Conservation (phyloP, 2,888 invertebrate genomes). For the Ochropacha duplaris region DNA sequence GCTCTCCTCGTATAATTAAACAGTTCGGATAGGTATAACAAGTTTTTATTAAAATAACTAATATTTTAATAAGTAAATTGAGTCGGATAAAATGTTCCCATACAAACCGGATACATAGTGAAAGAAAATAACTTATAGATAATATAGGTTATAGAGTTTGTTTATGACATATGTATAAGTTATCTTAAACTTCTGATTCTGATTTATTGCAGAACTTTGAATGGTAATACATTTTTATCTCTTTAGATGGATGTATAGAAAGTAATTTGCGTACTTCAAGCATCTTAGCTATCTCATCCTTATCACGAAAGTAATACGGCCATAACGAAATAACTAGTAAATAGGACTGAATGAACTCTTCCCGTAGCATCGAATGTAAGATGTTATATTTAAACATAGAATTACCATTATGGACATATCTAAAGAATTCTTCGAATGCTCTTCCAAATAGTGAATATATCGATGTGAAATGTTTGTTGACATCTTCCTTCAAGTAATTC, state of each 20-base stretch:
- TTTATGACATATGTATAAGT: too few relatives aligned
- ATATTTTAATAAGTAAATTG: too few relatives aligned
- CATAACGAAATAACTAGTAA: conserved; percentile 40
- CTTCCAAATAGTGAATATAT: conserved; percentile 51
- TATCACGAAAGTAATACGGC: conserved; percentile 10
- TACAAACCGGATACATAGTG: too few relatives aligned
- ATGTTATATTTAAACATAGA: conserved; percentile 19
- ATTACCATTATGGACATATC: conserved; percentile 7
- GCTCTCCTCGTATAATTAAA: too few relatives aligned
- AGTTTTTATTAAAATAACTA: too few relatives aligned
- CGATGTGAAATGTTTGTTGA: conserved; percentile 43
- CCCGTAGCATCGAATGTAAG: conserved; percentile 36
- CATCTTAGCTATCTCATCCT: conserved; percentile 14
- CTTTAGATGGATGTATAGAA: conserved; percentile 44
- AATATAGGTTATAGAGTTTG: too few relatives aligned
- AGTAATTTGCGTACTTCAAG: conserved; percentile 25
- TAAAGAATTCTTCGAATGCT: conserved; percentile 28
- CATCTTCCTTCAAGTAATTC: conserved; percentile 51
- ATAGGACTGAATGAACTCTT: conserved; percentile 46
- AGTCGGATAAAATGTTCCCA: too few relatives aligned
- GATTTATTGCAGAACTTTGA: too few relatives aligned
- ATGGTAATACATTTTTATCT: conserved; percentile 49
- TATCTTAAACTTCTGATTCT: too few relatives aligned
- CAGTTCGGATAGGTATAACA: too few relatives aligned
- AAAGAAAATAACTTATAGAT: too few relatives aligned